Evolutionary conservation across 2,113 vertebrate species (phyloP).

Genomic region (Panthera tigris): DNA sequence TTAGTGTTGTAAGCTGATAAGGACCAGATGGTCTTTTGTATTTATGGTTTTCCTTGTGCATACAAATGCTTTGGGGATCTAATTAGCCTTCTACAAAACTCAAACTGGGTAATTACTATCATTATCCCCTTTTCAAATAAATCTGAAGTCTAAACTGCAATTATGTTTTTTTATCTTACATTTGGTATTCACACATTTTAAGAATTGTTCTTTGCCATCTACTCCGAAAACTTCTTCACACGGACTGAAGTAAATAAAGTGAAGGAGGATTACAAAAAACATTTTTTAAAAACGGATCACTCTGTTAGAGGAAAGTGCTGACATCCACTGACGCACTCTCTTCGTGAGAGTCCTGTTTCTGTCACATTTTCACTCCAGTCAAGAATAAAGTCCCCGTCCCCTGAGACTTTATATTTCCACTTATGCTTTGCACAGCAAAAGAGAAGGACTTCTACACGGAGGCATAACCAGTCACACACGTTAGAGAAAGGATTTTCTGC

Average conservation of each 20-base stretch:
- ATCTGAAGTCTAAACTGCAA: slow-evolving; percentile 92
- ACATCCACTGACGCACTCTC: slow-evolving; percentile 1
- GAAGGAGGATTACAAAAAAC: neutral
- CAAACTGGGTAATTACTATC: slow-evolving; percentile 93
- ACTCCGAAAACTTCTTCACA: slow-evolving; percentile 75
- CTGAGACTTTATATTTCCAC: slow-evolving; percentile 42
- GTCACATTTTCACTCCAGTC: neutral
- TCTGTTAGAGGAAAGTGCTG: slow-evolving; percentile 58
- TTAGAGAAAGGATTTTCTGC: slow-evolving; percentile 57
- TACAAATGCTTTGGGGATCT: slow-evolving; percentile 91
- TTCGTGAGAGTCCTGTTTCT: neutral
- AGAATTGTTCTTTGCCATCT: slow-evolving; percentile 82
- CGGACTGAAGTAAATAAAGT: slow-evolving; percentile 74
- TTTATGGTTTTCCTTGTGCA: slow-evolving; percentile 87
- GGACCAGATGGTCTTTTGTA: slow-evolving; percentile 91
- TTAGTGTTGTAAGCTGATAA: slow-evolving; percentile 88
- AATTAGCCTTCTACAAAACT: slow-evolving; percentile 92
- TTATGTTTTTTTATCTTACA: slow-evolving; percentile 88
- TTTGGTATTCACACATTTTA: slow-evolving; percentile 84
- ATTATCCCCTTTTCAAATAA: slow-evolving; percentile 93
- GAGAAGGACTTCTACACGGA: slow-evolving; percentile 29
- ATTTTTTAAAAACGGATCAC: neutral
- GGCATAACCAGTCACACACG: slow-evolving; percentile 62
- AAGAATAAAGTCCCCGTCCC: slow-evolving; percentile 50
- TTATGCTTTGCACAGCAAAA: slow-evolving; percentile 58